These are phyloP conservation scores for Lasioglossum zephyrum DNA, from an alignment of 2,888 invertebrate genomes.

Conservation along the genomic window DNA sequence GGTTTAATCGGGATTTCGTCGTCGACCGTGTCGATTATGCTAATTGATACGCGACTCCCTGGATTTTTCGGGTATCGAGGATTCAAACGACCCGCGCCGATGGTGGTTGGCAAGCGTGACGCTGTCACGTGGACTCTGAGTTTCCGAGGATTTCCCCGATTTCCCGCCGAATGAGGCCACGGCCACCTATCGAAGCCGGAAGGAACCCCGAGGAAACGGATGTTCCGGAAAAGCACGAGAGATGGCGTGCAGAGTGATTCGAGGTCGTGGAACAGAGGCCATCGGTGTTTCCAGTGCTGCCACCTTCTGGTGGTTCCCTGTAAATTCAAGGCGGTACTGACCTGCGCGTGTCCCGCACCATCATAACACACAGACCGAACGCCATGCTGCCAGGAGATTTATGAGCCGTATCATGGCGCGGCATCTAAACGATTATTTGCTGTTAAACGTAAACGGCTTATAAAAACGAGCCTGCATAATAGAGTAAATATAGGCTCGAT, in stretches of 20 bases:
- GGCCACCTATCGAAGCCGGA: slow-evolving; percentile 77
- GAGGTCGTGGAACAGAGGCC: slow-evolving; percentile 41
- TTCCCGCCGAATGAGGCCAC: slow-evolving; percentile 56
- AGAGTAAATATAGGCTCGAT: slow-evolving; percentile 83
- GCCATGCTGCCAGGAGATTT: slow-evolving; percentile 77
- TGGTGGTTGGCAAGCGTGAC: not conserved
- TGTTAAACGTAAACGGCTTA: slow-evolving; percentile 82
- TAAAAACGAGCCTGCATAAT: slow-evolving; percentile 82
- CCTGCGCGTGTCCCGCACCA: slow-evolving; percentile 80
- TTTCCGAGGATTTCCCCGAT: slow-evolving; percentile 31
- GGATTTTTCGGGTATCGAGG: not conserved
- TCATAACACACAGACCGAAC: slow-evolving; percentile 70
- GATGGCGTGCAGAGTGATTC: slow-evolving; percentile 78
- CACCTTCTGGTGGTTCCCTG: slow-evolving; percentile 68
- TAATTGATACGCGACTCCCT: slow-evolving; percentile 10
- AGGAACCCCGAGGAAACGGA: slow-evolving; percentile 72
- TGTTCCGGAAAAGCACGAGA: slow-evolving; percentile 72
- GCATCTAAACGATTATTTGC: slow-evolving; percentile 84
- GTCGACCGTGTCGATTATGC: slow-evolving; percentile 23
- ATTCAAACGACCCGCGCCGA: not conserved
- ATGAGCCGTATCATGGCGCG: slow-evolving; percentile 81
- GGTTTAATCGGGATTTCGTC: slow-evolving; percentile 24
- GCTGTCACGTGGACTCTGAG: not conserved
- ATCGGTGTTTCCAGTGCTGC: slow-evolving; percentile 72
- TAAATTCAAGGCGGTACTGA: slow-evolving; percentile 75